Evolutionary conservation across 2,113 vertebrate species (phyloP), one percentile per base, ranked within the genome.

Genomic region (Odobenus rosmarus): DNA sequence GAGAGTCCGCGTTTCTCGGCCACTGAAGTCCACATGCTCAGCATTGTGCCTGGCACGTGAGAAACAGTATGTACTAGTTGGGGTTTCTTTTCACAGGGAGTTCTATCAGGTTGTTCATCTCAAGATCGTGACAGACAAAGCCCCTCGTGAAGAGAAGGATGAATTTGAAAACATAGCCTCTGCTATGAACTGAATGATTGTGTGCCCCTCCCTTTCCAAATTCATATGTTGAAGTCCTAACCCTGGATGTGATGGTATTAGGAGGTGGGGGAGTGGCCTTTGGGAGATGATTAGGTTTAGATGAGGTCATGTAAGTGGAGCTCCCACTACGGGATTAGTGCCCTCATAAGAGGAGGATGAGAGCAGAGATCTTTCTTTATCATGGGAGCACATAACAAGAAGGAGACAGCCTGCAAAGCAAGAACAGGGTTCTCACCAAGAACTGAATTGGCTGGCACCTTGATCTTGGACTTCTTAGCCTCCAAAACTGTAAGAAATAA

Each of bases 21-120:
- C 3, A 11, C 49, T n/a, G 2, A 31, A 83, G 57, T 33, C 28
- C 5, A 23, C 8, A 1, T 5, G 1, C 11, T 39, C 3, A 3
- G 2, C 31, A 5, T 82, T 49, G 72, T 28, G 12, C 10, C 21
- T 62, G 62, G 28, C 46, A 61, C 8, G 0, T 28, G 64, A 94
- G 79, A 76, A 51, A 19, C 3, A 19, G 24, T 39, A n/a, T 10
- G 2, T 26, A 36, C 53, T 57, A 26, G 7, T 12, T 72, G 46
- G 24, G 9, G 2, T 36, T 92, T 85, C n/a, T 82, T 74, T 87
- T 83, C 36, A 61, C 7, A n/a, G n/a, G n/a, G 5, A 53, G 3
- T 31, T 69, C n/a, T 62, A 2, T 7, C 13, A 42, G 53, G 21
- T 33, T 49, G 51, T 71, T 96, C 51, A n/a, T n/a, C 36, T 76